Base-by-base conservation (phyloP, 2,113 vertebrate species). In the Pluvianellus socialis region DNA sequence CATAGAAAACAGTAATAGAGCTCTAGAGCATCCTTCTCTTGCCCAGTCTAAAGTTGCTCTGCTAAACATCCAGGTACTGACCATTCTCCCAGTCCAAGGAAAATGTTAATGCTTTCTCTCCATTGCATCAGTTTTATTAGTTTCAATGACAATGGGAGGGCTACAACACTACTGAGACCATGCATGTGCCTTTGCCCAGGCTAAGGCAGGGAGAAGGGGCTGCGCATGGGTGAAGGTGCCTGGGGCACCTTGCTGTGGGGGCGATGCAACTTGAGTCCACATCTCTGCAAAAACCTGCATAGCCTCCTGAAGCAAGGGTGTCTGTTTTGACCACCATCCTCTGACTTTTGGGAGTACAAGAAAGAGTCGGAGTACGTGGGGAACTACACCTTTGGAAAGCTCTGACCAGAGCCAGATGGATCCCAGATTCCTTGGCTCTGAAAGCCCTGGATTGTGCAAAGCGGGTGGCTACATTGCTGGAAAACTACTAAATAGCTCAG, bases 401-500 rank as follows among this genome's bases (percentile, higher is more conserved):
- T 77, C 61, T 6, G 2, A 15, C 20, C 33, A 35, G 47, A 90
- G 47, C n/a, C 73, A 92, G 77, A 79, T 40, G 58, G 65, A 91
- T 87, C 68, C 53, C 65, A 17, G 23, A 56, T 87, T 96, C 70
- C 49, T 91, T 85, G 89, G 80, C 89, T 62, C 56, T 72, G 73
- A 81, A 26, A 1, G 0, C n/a, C 70, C 66, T 79, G 80, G 81
- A 82, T 85, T 89, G 81, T 82, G 94, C 56, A 87, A 90, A 96
- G 44, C 3, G 47, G 71, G 68, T 86, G 88, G 82, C 30, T 86
- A 74, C 16, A 1, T 45, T 84, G 79, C 47, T 95, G 91, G 83
- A 84, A 94, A 96, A 97, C 49, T n/a, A 75, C 32, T 13, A 44
- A 91, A 74, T 47, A 8, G 8, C 35, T 85, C 66, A 72, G 87